Conservation (phyloP, 2,888 invertebrate species). For the Aleiodes alternator region DNA sequence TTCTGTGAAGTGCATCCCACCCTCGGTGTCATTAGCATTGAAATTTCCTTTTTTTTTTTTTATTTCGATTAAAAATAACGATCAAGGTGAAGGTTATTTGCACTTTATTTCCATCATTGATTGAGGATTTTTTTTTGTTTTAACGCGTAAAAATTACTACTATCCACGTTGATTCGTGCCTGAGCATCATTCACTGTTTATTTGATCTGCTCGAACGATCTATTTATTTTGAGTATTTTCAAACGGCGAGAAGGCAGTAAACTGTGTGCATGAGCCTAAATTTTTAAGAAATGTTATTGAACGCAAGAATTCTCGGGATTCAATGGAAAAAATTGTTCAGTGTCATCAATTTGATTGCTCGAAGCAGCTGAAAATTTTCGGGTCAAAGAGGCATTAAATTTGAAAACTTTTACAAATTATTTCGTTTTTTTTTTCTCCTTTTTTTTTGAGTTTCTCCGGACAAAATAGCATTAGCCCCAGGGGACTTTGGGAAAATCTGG, state of each 20-base stretch:
- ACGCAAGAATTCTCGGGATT: too few relatives aligned
- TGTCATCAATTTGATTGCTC: neutral
- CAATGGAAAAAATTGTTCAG: too few relatives aligned
- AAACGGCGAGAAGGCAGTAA: neutral
- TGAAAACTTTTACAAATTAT: neutral
- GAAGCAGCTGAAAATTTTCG: slow-evolving; percentile 8
- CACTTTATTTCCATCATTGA: neutral
- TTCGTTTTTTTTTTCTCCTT: neutral
- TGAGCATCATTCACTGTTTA: slow-evolving; percentile 12
- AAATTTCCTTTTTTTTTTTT: neutral
- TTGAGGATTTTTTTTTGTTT: slow-evolving; percentile 2
- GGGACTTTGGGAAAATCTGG: slow-evolving; percentile 55
- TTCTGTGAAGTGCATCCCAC: neutral
- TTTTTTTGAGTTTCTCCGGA: slow-evolving; percentile 17
- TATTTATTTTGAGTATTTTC: neutral
- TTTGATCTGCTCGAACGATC: slow-evolving; percentile 8
- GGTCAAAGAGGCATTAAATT: slow-evolving; percentile 21
- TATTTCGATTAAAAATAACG: slow-evolving; percentile 11
- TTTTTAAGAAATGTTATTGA: too few relatives aligned
- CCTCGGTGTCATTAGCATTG: slow-evolving; percentile 13
- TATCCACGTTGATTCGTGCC: neutral
- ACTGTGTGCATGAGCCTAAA: too few relatives aligned
- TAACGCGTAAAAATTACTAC: neutral
- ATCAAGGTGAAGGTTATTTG: neutral
- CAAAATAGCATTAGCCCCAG: slow-evolving; percentile 46